Conservation (phyloP, 2,888 invertebrate species). For the Melikaiella ostensackeni region DNA sequence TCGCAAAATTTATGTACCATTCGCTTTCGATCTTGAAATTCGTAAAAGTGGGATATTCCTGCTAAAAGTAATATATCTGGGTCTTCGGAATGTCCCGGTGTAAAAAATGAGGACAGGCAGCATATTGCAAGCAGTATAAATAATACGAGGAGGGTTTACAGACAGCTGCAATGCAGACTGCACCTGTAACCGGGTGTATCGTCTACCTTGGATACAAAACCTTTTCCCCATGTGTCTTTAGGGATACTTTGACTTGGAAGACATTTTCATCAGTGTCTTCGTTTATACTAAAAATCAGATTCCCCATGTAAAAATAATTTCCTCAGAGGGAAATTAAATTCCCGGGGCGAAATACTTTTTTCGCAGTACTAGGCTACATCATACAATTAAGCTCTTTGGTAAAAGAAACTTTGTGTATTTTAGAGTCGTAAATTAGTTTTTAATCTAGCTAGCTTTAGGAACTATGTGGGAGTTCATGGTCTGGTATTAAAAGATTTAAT, state of each 20-base stretch:
- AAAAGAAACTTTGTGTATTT: slow-evolving; percentile 20
- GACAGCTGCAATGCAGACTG: slow-evolving; percentile 34
- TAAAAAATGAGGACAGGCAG: slow-evolving; percentile 20
- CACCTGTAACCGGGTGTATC: slow-evolving; percentile 34
- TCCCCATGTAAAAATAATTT: background rate
- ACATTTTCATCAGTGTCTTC: slow-evolving; percentile 2
- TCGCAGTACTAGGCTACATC: slow-evolving; percentile 22
- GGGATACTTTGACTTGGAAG: background rate
- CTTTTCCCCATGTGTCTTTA: slow-evolving; percentile 3
- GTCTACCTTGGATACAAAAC: slow-evolving; percentile 9
- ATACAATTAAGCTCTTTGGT: slow-evolving; percentile 20
- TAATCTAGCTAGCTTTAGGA: slow-evolving; percentile 35
- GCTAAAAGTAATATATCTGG: background rate
- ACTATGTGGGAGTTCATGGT: slow-evolving; percentile 24
- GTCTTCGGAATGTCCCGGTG: background rate
- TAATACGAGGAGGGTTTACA: slow-evolving; percentile 26
- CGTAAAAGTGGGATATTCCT: background rate
- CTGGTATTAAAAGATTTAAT: slow-evolving; percentile 36
- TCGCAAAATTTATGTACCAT: background rate
- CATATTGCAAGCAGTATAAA: slow-evolving; percentile 38
- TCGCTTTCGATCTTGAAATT: background rate
- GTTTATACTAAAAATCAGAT: background rate
- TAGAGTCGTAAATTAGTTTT: slow-evolving; percentile 32
- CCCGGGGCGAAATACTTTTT: background rate
- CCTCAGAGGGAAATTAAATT: background rate